Evolutionary conservation across 2,888 invertebrate species (phyloP).

Genomic region (Luffia ferchaultella): DNA sequence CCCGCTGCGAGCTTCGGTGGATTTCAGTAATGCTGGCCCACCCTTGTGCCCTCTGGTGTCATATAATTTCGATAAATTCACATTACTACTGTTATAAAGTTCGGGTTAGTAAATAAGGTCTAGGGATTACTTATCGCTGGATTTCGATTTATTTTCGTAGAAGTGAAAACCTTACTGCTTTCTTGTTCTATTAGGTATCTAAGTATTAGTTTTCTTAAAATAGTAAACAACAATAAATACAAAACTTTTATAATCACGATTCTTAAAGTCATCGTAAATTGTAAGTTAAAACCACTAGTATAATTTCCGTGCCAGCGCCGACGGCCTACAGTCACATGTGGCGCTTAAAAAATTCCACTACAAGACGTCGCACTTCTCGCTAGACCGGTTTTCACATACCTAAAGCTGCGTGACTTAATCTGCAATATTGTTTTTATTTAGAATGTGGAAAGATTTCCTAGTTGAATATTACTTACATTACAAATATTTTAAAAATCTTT

Average conservation of each 20-base stretch:
- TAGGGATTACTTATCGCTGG: background rate
- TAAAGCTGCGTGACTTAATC: background rate
- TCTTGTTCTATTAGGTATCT: no score
- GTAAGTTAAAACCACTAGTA: no score
- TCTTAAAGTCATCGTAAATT: no score
- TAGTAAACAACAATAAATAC: no score
- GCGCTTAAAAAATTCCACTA: constrained; percentile 47
- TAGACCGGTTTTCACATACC: constrained; percentile 32
- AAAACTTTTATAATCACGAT: no score
- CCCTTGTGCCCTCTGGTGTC: constrained; percentile 32
- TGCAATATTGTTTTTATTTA: background rate
- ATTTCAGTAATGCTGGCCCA: constrained; percentile 36
- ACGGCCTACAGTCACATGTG: constrained; percentile 5
- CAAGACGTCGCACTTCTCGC: constrained; percentile 30
- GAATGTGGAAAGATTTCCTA: background rate
- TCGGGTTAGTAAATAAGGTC: constrained; percentile 1
- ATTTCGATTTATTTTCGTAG: no score
- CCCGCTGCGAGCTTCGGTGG: constrained; percentile 20
- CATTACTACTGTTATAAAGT: background rate
- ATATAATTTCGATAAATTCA: constrained; percentile 5
- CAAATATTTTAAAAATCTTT: no score
- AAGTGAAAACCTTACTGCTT: no score
- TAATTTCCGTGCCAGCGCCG: background rate
- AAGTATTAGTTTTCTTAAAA: no score
- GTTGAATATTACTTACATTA: no score